Percentiles rank a stretch among this genome's conserved stretches.
Evolutionary conservation across 2,888 invertebrate genomes (phyloP).

Genomic region (Mythimna impura): DNA sequence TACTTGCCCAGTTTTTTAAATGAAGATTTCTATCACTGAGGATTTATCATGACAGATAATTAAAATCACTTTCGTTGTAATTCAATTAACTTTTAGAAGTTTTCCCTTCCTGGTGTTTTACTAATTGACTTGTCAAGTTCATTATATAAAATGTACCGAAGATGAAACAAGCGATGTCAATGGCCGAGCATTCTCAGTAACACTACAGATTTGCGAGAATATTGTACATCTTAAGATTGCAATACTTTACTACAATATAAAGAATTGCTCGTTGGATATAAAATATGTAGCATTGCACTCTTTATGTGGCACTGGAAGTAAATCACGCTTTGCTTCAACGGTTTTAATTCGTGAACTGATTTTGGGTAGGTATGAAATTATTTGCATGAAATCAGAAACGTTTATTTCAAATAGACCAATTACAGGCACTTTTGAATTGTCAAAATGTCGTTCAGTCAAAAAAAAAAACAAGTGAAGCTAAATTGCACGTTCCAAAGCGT

Average conservation of each 20-base stretch:
- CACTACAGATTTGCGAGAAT: slow-evolving; percentile 14
- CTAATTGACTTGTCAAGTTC: slow-evolving; percentile 22
- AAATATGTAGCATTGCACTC: slow-evolving; percentile 25
- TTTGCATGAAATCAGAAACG: too few species aligned
- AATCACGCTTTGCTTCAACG: slow-evolving; percentile 2
- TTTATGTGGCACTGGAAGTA: slow-evolving; percentile 6
- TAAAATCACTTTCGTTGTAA: neutral
- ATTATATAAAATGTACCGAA: slow-evolving; percentile 13
- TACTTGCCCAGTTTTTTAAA: neutral
- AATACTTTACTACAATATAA: slow-evolving; percentile 4
- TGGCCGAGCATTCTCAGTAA: neutral
- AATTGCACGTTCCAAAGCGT: too few species aligned
- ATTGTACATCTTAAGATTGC: slow-evolving; percentile 9
- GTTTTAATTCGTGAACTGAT: neutral
- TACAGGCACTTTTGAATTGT: too few species aligned
- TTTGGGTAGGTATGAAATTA: neutral
- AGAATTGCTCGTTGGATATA: slow-evolving; percentile 10
- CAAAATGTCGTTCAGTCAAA: too few species aligned
- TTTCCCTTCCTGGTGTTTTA: slow-evolving; percentile 5
- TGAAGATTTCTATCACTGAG: neutral
- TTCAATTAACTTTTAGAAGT: slow-evolving; percentile 21
- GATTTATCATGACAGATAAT: slow-evolving; percentile 5
- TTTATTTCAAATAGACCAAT: too few species aligned
- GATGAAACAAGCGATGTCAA: slow-evolving; percentile 21
- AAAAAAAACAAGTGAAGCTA: too few species aligned